Conservation (phyloP, 2,888 invertebrate species). For the Ophion costatus region DNA sequence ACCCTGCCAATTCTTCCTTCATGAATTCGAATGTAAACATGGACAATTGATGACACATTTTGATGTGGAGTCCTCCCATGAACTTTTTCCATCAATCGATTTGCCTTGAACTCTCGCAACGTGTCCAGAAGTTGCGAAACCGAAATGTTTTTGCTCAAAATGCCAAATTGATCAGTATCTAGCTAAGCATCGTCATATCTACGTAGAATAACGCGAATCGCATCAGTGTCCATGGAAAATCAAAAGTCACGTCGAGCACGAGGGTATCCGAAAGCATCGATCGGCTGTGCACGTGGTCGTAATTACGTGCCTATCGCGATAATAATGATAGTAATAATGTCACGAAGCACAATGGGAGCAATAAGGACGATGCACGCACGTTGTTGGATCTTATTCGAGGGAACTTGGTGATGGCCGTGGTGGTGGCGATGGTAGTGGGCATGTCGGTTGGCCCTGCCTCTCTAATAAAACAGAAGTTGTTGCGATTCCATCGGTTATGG, state of each 20-base stretch:
- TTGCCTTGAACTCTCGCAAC: too few species aligned
- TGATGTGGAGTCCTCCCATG: too few species aligned
- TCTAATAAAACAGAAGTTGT: constrained; percentile 79
- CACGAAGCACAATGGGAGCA: constrained; percentile 76
- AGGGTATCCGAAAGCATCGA: constrained; percentile 56
- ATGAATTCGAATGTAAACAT: too few species aligned
- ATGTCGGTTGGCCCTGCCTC: constrained; percentile 73
- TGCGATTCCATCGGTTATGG: constrained; percentile 77
- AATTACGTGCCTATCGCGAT: constrained; percentile 69
- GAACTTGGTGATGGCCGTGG: constrained; percentile 21
- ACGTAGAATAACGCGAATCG: not conserved
- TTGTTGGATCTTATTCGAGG: constrained; percentile 27
- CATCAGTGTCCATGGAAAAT: constrained; percentile 9
- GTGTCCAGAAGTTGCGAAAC: too few species aligned
- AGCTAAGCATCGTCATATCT: not conserved
- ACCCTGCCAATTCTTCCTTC: too few species aligned
- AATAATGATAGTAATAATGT: constrained; percentile 79
- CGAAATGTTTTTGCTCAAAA: not conserved
- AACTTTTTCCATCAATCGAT: too few species aligned
- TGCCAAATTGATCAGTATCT: not conserved
- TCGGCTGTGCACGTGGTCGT: constrained; percentile 59
- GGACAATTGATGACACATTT: too few species aligned
- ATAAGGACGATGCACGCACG: constrained; percentile 70
- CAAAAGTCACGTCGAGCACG: constrained; percentile 33
- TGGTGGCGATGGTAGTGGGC: constrained; percentile 68